These are phyloP conservation scores for Bombylius discolor DNA, from an alignment of 2,888 invertebrate genomes.

Conservation along the genomic window DNA sequence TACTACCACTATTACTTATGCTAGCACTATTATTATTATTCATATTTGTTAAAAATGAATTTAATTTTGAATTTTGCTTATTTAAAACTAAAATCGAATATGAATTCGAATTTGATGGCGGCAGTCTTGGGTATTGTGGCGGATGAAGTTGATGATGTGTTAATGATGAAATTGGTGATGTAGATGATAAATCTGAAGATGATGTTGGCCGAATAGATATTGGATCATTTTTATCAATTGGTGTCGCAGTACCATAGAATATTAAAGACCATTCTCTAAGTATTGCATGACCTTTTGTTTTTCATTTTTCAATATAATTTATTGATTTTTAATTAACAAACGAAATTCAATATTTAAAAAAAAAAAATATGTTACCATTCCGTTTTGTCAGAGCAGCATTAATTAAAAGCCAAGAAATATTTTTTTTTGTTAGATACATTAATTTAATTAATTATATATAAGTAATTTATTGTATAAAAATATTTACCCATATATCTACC, in stretches of 20 bases:
- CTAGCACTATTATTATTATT: slow-evolving; percentile 14
- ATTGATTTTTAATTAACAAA: not conserved
- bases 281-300: slow-evolving; percentile 60
- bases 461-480: slow-evolving; percentile 1
- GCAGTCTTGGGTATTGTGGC: slow-evolving; percentile 30
- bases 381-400: not conserved
- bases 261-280: slow-evolving; percentile 89
- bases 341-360: too few relatives aligned
- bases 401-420: too few relatives aligned
- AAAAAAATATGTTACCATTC: too few relatives aligned
- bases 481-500: slow-evolving; percentile 69
- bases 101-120: slow-evolving; percentile 25
- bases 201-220: slow-evolving; percentile 34
- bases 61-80: slow-evolving; percentile 7
- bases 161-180: slow-evolving; percentile 22
- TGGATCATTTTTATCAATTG: slow-evolving; percentile 50
- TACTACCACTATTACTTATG: slow-evolving; percentile 14
- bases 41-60: not conserved
- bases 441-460: slow-evolving; percentile 10
- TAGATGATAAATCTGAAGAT: slow-evolving; percentile 11
- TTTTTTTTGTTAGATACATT: slow-evolving; percentile 14
- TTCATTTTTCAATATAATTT: not conserved
- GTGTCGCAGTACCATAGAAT: slow-evolving; percentile 71
- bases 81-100: slow-evolving; percentile 9
- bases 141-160: slow-evolving; percentile 33